Conservation (phyloP, 1,140 invertebrate genomes). For the Bombus terrestris region DNA sequence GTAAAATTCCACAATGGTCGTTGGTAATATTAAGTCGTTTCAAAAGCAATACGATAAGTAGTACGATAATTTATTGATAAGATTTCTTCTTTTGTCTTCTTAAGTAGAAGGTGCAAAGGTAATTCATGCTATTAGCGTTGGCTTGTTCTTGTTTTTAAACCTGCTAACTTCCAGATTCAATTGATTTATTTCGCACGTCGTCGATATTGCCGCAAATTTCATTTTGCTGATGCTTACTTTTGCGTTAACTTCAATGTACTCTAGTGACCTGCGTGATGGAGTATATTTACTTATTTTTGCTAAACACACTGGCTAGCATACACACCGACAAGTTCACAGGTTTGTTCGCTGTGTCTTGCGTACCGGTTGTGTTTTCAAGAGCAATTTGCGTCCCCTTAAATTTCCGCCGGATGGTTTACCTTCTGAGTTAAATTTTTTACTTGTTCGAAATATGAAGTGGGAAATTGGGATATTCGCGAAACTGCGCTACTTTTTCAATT, state of each 20-base stretch:
- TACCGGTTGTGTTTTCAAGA: neutral
- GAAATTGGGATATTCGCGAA: too few species aligned
- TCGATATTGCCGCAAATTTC: slow-evolving; percentile 17
- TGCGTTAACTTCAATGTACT: slow-evolving; percentile 17
- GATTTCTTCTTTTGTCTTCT: neutral
- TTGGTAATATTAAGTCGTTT: neutral
- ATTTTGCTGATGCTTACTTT: slow-evolving; percentile 11
- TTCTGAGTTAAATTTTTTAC: neutral
- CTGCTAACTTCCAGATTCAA: neutral
- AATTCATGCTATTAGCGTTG: neutral
- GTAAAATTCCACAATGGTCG: neutral
- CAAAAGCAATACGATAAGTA: too few species aligned
- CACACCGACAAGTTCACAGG: neutral
- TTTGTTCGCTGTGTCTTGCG: neutral
- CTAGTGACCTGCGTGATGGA: neutral
- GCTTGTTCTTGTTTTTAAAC: neutral
- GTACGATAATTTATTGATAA: neutral
- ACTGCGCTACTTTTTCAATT: neutral
- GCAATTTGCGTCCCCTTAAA: slow-evolving; percentile 32
- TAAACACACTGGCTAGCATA: neutral
- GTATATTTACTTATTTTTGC: slow-evolving; percentile 41
- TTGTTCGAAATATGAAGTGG: neutral
- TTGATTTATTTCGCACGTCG: neutral
- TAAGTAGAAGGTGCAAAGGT: neutral
- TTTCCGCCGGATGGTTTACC: slow-evolving; percentile 1